These are phyloP conservation scores for Coptodon bakossiorum DNA, from an alignment of 2,113 vertebrate species.

Conservation along the genomic window DNA sequence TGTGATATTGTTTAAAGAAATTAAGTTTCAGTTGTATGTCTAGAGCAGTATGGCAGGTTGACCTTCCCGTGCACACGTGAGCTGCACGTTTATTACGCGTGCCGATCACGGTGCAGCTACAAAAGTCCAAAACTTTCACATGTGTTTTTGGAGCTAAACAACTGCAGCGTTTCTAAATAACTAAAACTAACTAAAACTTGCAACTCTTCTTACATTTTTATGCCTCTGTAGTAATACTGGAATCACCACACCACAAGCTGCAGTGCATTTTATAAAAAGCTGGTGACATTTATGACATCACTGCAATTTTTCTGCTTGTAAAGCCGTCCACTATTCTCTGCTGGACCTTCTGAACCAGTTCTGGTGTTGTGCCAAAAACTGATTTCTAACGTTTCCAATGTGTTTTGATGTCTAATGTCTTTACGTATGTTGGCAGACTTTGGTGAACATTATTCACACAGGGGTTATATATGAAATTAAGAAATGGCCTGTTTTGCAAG, in stretches of 20 bases:
- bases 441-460: background rate
- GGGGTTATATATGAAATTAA: background rate
- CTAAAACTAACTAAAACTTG: background rate
- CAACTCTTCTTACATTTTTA: background rate
- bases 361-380: background rate
- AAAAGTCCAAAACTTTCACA: background rate
- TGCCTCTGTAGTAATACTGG: fast-evolving
- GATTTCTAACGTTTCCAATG: background rate
- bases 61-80: background rate
- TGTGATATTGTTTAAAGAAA: background rate
- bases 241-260: background rate
- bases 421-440: background rate
- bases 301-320: background rate
- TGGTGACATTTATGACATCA: background rate
- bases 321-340: background rate
- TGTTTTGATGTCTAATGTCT: background rate
- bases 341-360: background rate
- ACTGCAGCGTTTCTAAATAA: background rate
- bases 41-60: background rate
- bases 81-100: background rate
- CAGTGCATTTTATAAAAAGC: background rate
- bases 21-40: background rate
- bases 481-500: background rate
- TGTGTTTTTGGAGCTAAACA: background rate
- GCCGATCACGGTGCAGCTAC: background rate